Evolutionary conservation across 2,113 vertebrate genomes (phyloP).

Genomic region (Syngnathus scovelli): DNA sequence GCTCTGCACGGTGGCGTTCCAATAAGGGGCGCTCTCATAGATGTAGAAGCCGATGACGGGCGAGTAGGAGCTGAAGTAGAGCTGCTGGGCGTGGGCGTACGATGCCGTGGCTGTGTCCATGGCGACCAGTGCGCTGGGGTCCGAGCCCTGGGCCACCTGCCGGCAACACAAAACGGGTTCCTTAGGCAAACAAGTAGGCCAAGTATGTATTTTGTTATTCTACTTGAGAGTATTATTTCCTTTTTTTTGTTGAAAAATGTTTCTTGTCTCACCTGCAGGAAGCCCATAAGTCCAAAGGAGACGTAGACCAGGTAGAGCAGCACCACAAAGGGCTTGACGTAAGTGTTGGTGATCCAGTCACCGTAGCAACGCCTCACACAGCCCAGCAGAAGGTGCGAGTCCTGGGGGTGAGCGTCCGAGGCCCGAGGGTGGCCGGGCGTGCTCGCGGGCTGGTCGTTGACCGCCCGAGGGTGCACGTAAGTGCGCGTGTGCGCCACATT

Average conservation of each 20-base stretch:
- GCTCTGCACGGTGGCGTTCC: constrained; percentile 95
- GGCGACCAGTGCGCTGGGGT: constrained; percentile 93
- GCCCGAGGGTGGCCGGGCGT: not conserved
- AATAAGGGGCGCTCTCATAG: constrained; percentile 97
- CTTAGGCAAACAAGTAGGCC: too few species aligned
- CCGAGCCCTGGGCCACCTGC: constrained; percentile 95
- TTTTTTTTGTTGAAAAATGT: too few species aligned
- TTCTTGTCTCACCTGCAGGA: constrained; percentile 84
- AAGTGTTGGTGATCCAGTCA: constrained; percentile 99
- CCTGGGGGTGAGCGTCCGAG: constrained; percentile 81
- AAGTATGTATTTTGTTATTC: too few species aligned
- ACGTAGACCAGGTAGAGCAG: constrained; percentile 99
- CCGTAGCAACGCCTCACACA: constrained; percentile 96
- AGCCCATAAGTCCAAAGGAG: constrained; percentile 99
- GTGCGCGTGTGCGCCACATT: constrained; percentile 21
- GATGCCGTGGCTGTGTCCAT: constrained; percentile 91
- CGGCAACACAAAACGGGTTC: constrained; percentile 57
- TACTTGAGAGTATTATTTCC: too few species aligned
- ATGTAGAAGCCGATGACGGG: constrained; percentile 98
- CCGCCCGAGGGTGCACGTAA: constrained; percentile 14
- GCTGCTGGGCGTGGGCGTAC: constrained; percentile 91
- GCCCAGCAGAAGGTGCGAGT: constrained; percentile 92
- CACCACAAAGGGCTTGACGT: constrained; percentile 98
- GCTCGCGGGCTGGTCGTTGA: constrained; percentile 13
- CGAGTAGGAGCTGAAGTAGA: constrained; percentile 96